Conservation (phyloP, 2,797 vertebrate genomes). For the Sebastes trivittatus region DNA sequence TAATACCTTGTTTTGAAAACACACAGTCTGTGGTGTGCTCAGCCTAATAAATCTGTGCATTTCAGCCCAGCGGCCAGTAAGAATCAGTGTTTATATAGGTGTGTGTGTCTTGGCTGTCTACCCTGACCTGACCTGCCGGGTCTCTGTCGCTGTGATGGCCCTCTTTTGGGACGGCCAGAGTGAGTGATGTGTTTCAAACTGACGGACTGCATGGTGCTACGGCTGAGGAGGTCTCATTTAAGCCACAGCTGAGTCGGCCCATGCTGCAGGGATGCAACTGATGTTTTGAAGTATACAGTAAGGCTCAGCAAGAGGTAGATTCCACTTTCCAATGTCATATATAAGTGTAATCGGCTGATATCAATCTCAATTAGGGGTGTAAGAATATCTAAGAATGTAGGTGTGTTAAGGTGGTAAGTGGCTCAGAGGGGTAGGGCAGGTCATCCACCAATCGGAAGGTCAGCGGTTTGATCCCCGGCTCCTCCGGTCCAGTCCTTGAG, state of each 20-base stretch:
- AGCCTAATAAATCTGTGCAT: constrained; percentile 57
- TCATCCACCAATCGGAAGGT: too few relatives aligned
- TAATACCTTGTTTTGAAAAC: constrained; percentile 77
- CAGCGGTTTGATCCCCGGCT: too few relatives aligned
- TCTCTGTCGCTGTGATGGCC: neutral
- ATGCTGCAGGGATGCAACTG: neutral
- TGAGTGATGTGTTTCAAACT: constrained; percentile 27
- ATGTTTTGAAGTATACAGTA: neutral
- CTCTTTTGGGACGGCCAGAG: neutral
- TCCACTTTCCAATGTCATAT: neutral
- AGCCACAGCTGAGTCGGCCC: neutral
- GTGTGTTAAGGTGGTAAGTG: too few relatives aligned
- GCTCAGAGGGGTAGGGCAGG: too few relatives aligned
- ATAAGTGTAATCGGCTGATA: neutral
- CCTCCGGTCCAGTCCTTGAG: neutral
- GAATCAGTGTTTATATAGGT: constrained; percentile 20
- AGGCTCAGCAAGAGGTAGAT: neutral
- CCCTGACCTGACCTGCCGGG: neutral
- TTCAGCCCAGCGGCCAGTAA: constrained; percentile 34
- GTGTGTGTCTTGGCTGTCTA: constrained; percentile 23
- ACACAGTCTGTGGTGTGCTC: constrained; percentile 37
- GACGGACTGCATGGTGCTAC: neutral
- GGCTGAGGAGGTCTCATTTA: constrained; percentile 7
- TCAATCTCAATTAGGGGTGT: neutral
- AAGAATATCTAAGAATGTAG: too few relatives aligned